Conservation (phyloP, 2,888 invertebrate genomes). For the Latheticus oryzae region DNA sequence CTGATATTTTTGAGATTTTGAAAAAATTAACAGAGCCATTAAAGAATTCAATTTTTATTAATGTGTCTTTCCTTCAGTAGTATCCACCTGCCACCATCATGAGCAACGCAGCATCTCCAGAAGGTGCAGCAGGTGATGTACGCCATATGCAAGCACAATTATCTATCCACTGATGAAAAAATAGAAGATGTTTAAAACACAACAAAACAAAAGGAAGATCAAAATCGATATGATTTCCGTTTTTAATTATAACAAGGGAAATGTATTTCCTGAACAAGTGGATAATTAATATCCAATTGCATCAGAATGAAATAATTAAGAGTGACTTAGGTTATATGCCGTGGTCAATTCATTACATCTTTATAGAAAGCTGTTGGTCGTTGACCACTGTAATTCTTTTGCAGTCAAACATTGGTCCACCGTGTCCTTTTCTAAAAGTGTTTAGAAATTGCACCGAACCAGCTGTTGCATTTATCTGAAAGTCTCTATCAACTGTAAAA, state of each 20-base stretch:
- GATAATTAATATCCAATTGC: conserved; percentile 8
- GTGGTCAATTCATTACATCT: no score
- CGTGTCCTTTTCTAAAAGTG: conserved; percentile 3
- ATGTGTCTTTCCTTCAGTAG: conserved; percentile 4
- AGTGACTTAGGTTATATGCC: no score
- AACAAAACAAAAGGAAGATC: conserved; percentile 3
- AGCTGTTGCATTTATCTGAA: conserved; percentile 25
- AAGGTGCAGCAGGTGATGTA: conserved; percentile 41
- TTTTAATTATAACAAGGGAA: conserved; percentile 9
- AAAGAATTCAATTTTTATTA: background rate
- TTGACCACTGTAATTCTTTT: conserved; percentile 23
- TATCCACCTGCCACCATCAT: conserved; percentile 39
- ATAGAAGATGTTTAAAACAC: no score
- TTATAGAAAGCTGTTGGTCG: conserved; percentile 18
- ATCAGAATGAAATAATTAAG: background rate
- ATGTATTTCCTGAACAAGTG: conserved; percentile 9
- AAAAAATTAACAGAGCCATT: no score
- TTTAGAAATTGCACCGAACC: conserved; percentile 23
- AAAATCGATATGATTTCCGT: conserved; percentile 18
- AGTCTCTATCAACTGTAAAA: conserved; percentile 25
- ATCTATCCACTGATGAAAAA: conserved; percentile 9
- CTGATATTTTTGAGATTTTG: no score
- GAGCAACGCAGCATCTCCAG: conserved; percentile 41
- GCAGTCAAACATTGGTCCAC: conserved; percentile 18
- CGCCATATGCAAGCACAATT: conserved; percentile 39